Percentiles rank a stretch among this genome's conserved stretches.
Evolutionary conservation across 2,797 vertebrate genomes (phyloP).

Genomic region (Danio aesculapii): DNA sequence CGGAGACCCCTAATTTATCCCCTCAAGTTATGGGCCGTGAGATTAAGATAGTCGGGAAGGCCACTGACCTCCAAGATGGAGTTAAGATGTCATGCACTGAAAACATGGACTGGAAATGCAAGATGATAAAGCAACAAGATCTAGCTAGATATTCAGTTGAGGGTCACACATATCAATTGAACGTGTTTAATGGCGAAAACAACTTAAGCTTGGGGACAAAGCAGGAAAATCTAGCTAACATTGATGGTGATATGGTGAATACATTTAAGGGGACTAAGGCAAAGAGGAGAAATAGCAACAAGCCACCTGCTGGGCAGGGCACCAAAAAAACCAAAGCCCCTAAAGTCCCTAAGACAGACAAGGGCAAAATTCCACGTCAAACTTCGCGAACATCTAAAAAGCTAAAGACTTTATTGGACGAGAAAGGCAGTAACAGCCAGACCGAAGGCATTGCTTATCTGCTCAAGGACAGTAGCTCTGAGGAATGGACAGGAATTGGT

Average conservation of each 20-base stretch:
- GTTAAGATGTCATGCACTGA: slow-evolving; percentile 80
- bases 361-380: slow-evolving; percentile 90
- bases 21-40: slow-evolving; percentile 93
- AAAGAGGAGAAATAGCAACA: slow-evolving; percentile 92
- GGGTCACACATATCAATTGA: slow-evolving; percentile 92
- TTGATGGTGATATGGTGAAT: slow-evolving; percentile 84
- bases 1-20: slow-evolving; percentile 96
- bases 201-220: slow-evolving; percentile 87
- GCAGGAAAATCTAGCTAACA: slow-evolving; percentile 81
- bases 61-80: slow-evolving; percentile 89
- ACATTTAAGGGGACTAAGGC: slow-evolving; percentile 90
- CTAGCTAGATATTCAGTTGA: slow-evolving; percentile 87
- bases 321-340: slow-evolving; percentile 90
- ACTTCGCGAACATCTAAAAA: slow-evolving; percentile 91
- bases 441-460: slow-evolving; percentile 74
- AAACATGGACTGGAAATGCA: slow-evolving; percentile 94
- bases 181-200: slow-evolving; percentile 94
- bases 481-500: slow-evolving; percentile 85
- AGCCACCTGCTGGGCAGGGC: slow-evolving; percentile 87
- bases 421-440: slow-evolving; percentile 87
- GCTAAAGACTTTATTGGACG: slow-evolving; percentile 87
- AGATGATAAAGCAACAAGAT: slow-evolving; percentile 86
- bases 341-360: slow-evolving; percentile 92
- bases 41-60: slow-evolving; percentile 84
- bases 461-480: slow-evolving; percentile 80